A percentile compares a stretch with the other conserved stretches of the same genome.
These are phyloP conservation scores for Menidia beryllina DNA, from an alignment of 2,113 vertebrate genomes.

Conservation along the genomic window DNA sequence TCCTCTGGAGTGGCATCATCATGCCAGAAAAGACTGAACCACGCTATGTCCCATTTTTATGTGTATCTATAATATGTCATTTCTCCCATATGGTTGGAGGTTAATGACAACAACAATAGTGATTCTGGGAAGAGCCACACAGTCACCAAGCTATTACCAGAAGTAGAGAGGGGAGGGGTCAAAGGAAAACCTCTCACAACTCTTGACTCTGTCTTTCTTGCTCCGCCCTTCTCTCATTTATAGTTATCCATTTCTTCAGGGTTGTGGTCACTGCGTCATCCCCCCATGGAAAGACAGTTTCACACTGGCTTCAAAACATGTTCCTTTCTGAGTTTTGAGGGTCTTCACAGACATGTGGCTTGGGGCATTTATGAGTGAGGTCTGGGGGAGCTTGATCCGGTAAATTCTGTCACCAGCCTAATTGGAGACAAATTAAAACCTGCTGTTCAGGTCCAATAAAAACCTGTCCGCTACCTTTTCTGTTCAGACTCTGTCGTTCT, in stretches of 20 bases:
- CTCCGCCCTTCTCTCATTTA: conserved; percentile 39
- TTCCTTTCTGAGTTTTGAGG: conserved; percentile 32
- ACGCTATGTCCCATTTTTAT: conserved; percentile 2
- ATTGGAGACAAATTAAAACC: conserved; percentile 81
- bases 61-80: not conserved
- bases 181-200: conserved; percentile 56
- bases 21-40: not conserved
- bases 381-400: conserved; percentile 62
- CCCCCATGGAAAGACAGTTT: conserved; percentile 41
- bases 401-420: conserved; percentile 82
- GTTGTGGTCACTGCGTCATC: conserved; percentile 73
- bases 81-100: conserved; percentile 36
- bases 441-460: conserved; percentile 74
- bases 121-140: conserved; percentile 74
- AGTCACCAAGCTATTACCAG: conserved; percentile 73
- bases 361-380: conserved; percentile 62
- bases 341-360: conserved; percentile 36
- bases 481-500: conserved; percentile 30
- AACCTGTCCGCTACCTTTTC: conserved; percentile 65
- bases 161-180: conserved; percentile 54
- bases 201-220: conserved; percentile 34
- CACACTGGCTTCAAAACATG: conserved; percentile 10
- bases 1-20: not conserved
- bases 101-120: conserved; percentile 45
- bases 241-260: conserved; percentile 43